A percentile compares a stretch with the other conserved stretches of the same genome.
phyloP scores from a whole-genome alignment of 2,113 vertebrate species.

The Peucedramus taeniatus region DNA sequence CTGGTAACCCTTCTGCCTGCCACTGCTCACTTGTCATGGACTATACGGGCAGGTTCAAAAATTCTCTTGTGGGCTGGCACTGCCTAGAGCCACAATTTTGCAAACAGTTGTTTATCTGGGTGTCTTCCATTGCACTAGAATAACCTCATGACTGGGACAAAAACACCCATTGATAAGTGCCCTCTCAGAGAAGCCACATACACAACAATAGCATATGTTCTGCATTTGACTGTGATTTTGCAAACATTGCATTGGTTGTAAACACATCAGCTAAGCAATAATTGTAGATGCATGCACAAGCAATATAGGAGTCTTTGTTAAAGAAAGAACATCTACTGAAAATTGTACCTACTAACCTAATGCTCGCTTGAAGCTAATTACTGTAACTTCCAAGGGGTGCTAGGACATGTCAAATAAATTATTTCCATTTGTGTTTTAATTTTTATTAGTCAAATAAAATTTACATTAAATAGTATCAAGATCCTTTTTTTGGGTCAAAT shows the following conservation, averaged over 20 bases:
- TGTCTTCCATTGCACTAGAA: background rate
- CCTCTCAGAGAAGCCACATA: background rate
- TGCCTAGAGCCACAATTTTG: constrained; percentile 5
- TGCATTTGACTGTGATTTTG: constrained; percentile 20
- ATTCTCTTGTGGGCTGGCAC: constrained; percentile 7
- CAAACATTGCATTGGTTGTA: background rate
- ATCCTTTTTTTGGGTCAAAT: background rate
- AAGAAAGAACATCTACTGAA: background rate
- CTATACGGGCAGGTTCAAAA: background rate
- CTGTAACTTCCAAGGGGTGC: background rate
- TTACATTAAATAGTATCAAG: background rate
- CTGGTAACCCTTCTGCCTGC: constrained; percentile 23
- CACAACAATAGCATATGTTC: background rate
- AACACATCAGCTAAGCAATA: background rate
- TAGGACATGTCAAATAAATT: background rate
- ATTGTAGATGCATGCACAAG: background rate
- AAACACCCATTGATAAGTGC: constrained; percentile 12
- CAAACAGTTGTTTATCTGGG: constrained; percentile 32
- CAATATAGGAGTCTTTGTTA: background rate
- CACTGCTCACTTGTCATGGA: background rate
- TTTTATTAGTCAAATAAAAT: background rate
- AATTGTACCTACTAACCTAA: background rate
- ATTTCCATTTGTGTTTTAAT: background rate
- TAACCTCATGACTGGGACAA: constrained; percentile 1
- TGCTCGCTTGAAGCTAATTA: background rate